Percentiles rank a stretch among this genome's conserved stretches.
Evolutionary conservation across 2,797 vertebrate genomes (phyloP).

Genomic region (Arnoldichthys spilopterus): DNA sequence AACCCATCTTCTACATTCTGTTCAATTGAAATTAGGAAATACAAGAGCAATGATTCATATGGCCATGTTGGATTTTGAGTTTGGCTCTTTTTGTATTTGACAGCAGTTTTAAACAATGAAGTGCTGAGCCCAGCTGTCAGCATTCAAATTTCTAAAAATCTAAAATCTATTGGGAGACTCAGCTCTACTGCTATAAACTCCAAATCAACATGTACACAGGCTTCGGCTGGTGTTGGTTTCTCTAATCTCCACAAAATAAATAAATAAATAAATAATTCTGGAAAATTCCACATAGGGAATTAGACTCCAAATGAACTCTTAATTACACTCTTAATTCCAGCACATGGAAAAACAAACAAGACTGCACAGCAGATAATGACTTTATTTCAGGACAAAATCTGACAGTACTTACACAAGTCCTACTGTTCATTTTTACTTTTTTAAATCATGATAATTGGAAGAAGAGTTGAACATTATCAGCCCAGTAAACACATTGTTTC

Average conservation of each 20-base stretch:
- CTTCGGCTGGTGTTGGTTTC: neutral
- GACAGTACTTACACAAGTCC: conserved; percentile 22
- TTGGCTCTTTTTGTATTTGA: too few relatives aligned
- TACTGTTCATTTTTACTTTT: conserved; percentile 26
- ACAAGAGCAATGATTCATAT: too few relatives aligned
- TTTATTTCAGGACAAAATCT: neutral
- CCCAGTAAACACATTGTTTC: conserved; percentile 28
- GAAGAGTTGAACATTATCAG: conserved; percentile 31
- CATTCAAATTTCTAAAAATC: neutral
- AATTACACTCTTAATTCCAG: too few relatives aligned
- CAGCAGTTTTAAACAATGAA: too few relatives aligned
- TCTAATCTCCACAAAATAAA: neutral
- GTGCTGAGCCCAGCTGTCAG: neutral
- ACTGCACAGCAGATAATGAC: neutral
- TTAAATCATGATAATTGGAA: conserved; percentile 29
- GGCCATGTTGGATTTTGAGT: too few relatives aligned
- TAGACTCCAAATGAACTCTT: too few relatives aligned
- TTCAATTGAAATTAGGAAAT: too few relatives aligned
- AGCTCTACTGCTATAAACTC: neutral
- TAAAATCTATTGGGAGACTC: too few relatives aligned
- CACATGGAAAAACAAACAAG: neutral
- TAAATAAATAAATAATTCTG: too few relatives aligned
- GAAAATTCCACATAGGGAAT: too few relatives aligned
- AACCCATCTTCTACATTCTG: too few relatives aligned
- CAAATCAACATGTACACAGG: neutral